Evolutionary conservation across 1,140 invertebrate genomes (phyloP).

Genomic region (Drosophila saltans): DNA sequence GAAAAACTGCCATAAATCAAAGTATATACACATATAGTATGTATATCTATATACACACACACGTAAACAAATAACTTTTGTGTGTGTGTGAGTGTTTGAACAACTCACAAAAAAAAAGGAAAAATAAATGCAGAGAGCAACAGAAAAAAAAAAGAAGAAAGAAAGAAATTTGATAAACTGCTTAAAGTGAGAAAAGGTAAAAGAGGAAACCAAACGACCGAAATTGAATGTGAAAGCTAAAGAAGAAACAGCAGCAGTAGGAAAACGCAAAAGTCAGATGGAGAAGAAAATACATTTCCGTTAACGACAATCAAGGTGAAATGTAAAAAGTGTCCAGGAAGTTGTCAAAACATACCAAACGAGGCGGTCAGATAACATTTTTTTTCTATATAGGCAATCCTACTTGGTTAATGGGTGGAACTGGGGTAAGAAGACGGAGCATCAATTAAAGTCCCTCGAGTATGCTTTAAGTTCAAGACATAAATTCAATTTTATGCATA

Average conservation of each 20-base stretch:
- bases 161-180: conserved; percentile 43
- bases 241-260: conserved; percentile 19
- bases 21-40: background rate
- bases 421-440: background rate
- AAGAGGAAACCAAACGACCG: background rate
- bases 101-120: conserved; percentile 20
- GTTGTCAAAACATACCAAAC: conserved; percentile 51
- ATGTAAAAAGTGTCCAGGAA: conserved; percentile 57
- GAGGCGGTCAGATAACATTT: conserved; percentile 42
- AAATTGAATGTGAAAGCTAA: conserved; percentile 22
- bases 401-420: background rate
- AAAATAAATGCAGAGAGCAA: conserved; percentile 18
- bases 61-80: background rate
- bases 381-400: conserved; percentile 11
- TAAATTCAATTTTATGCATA: background rate
- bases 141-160: background rate
- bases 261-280: conserved; percentile 2
- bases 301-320: conserved; percentile 48
- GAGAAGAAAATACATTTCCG: conserved; percentile 51
- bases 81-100: background rate
- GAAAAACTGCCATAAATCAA: conserved; percentile 45
- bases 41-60: background rate
- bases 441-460: background rate
- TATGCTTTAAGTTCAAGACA: background rate
- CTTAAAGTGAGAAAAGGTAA: conserved; percentile 34